phyloP scores from a whole-genome alignment of 2,113 vertebrate species.

The Bothrops jararaca region DNA sequence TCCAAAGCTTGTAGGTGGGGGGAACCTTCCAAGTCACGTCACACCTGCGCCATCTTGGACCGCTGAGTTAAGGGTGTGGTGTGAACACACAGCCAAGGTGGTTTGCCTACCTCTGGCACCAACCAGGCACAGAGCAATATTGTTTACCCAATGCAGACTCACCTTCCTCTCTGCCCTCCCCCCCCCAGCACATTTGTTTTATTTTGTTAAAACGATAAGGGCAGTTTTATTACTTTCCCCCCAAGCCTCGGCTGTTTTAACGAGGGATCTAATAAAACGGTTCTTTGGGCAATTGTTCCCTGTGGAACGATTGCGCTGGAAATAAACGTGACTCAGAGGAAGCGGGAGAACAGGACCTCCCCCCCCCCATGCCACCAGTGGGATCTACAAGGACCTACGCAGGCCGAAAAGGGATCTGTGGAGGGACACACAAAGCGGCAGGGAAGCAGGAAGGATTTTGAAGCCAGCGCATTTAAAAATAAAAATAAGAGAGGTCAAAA shows the following conservation, averaged over 20 bases:
- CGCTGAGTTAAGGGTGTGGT: too few species aligned
- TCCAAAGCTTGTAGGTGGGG: background rate
- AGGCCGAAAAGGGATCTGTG: accelerated
- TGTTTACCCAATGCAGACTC: background rate
- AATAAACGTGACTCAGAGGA: constrained; percentile 54
- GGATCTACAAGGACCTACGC: background rate
- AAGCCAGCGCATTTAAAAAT: too few species aligned
- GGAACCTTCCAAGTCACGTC: background rate
- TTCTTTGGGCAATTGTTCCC: constrained; percentile 73
- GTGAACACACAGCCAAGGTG: too few species aligned
- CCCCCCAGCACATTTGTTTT: background rate
- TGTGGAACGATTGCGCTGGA: constrained; percentile 61
- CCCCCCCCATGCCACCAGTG: background rate
- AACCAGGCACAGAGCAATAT: background rate
- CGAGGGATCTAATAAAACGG: constrained; percentile 70
- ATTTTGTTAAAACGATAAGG: constrained; percentile 43
- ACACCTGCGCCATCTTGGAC: background rate
- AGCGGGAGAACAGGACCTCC: constrained; percentile 26
- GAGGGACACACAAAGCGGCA: background rate
- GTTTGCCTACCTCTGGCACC: background rate
- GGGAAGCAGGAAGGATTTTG: too few species aligned
- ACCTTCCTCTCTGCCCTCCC: background rate
- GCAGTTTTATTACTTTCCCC: constrained; percentile 54
- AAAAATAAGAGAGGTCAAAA: background rate
- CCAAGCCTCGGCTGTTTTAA: constrained; percentile 70